Evolutionary conservation across 1,140 invertebrate genomes (phyloP), one percentile per base, ranked within the genome.

Genomic region (Chionoecetes opilio): DNA sequence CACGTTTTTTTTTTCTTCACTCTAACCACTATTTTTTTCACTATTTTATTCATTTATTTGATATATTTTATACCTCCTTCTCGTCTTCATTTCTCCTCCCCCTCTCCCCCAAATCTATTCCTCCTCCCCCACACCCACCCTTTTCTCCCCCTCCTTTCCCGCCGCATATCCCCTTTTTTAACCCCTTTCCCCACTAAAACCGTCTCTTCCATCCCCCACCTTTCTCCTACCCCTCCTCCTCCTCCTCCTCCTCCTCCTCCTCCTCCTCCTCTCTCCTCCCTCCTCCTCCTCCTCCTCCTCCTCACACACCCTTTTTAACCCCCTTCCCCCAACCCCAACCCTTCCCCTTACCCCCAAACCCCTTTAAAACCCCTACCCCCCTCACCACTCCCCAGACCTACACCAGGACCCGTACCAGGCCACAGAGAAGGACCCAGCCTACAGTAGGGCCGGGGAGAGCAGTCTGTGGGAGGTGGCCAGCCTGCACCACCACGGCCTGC

Each of bases 401-500:
- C 97, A 97, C 21, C 97, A 97, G 31, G 99, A 99, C 97, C 99
- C 99, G 3, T 99, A 98, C 97, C 97, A 98, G 46, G 98, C 98
- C 97, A 98, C 98, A 91, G 99, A 99, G 97, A 96, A 97, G 3
- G 98, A 99, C 97, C 98, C 99, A 0, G 96, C 97, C 0, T 98
- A 98, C 95, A 98, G 98, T 32, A 97, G 98, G 95, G 99, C 99
- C 0, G 97, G 99, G 2, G 98, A 98, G 32, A 99, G 99, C 96
- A 99, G 98, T 63, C 97, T 99, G 34, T 99, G 99, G 99, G 99
- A 99, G 97, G 97, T 99, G 34, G 97, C 98, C 91, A 97, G 98
- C 14, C 96, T 99, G 41, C 98, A 98, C 96, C 97, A 97, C 96
- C 98, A 99, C 97, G 97, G 98, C n/a, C 96, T 99, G 95, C 98